Percentiles rank a stretch among this genome's conserved stretches.
These are phyloP conservation scores for Phoebastria nigripes DNA, from an alignment of 2,797 vertebrate genomes.

Conservation along the genomic window DNA sequence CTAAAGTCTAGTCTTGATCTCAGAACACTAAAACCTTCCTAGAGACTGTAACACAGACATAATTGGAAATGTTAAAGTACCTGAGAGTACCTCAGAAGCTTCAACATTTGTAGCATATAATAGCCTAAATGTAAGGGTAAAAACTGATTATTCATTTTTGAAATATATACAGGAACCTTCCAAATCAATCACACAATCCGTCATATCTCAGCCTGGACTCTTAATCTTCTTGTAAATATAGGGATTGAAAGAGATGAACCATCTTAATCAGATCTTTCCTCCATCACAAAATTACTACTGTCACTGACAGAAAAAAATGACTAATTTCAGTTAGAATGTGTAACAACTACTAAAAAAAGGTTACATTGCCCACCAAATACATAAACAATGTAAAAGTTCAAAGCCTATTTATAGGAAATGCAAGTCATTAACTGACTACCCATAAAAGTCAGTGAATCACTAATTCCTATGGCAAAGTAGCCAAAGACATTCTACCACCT, in stretches of 20 bases:
- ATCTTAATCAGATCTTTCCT: background rate
- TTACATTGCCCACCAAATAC: background rate
- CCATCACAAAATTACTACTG: background rate
- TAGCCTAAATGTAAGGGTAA: background rate
- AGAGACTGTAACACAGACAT: background rate
- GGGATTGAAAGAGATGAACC: conserved; percentile 4
- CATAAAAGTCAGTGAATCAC: background rate
- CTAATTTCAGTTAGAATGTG: background rate
- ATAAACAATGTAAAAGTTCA: background rate
- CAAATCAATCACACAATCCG: background rate
- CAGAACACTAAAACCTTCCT: background rate
- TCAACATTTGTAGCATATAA: background rate
- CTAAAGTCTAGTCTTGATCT: background rate
- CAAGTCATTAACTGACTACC: background rate
- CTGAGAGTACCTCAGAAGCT: background rate
- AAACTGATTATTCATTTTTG: background rate
- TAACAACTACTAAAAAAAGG: background rate
- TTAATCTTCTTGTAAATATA: conserved; percentile 21
- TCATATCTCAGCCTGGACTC: background rate
- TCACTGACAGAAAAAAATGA: background rate
- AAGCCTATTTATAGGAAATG: background rate
- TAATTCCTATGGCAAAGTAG: background rate
- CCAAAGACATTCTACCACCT: background rate
- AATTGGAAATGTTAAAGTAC: background rate
- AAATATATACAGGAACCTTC: conserved; percentile 1